Evolutionary conservation across 2,888 invertebrate species (phyloP), one percentile per base, ranked within the genome.

Genomic region (Bhutanitis thaidina): DNA sequence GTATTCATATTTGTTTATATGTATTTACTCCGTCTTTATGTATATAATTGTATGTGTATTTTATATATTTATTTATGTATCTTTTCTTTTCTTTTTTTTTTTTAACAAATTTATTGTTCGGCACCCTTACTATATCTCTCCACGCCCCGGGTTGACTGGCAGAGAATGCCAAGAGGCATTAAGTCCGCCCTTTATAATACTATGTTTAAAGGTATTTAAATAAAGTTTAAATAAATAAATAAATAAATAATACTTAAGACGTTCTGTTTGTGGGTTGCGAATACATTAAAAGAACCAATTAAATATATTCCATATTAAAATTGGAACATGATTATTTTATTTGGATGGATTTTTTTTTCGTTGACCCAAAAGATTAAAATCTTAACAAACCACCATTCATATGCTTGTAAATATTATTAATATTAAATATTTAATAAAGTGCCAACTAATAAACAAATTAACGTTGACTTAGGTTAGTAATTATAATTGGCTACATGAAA

Each of bases 271-370:
- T 61, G 62, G 65, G 56, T 64, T 50, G 59, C 69, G 71, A 71
- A 74, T 64, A 64, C 63, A 62, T 52, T 58, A 54, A 62, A 59
- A 69, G 78, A 79, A 80, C 79, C 79, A 79, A 77, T 67, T 69
- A 71, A 20, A 69, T 53, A 55, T 67, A 66, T 57, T 58, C 57
- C 14, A 15, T 41, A 14, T 13, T 34, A 34, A 14, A 29, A 10
- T 32, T 27, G 20, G 32, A 32, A 20, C 29, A 36, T 14, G 10
- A 13, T 43, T 29, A 35, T 32, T 44, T 34, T 44, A 44, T 29
- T 39, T 34, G n/a, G 15, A 34, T 27, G 16, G 3, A 3, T 20
- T 20, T 20, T 20, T 34, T 20, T 29, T 14, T 54, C 53, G 37
- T 41, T n/a, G 14, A 51, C 36, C 39, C 43, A 49, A 44, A 37